Evolutionary conservation across 1,140 invertebrate genomes (phyloP).

Genomic region (Macrobrachium nipponense): DNA sequence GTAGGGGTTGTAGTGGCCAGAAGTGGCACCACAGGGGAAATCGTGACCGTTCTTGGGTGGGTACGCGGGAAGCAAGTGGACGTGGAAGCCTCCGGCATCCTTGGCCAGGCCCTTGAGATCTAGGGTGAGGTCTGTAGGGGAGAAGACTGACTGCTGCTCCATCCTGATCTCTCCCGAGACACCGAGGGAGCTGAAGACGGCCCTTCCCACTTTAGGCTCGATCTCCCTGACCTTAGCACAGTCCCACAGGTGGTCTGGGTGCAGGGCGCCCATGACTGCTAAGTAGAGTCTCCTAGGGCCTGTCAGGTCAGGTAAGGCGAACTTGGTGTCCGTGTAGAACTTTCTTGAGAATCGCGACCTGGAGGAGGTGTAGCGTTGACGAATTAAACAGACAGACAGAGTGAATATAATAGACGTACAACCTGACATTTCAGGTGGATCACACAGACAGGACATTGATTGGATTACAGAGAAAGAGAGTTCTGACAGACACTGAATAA

Average conservation of each 20-base stretch:
- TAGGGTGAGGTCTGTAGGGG: slow-evolving; percentile 85
- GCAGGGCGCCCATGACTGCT: slow-evolving; percentile 84
- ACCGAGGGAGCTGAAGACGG: slow-evolving; percentile 82
- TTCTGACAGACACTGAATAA: too few species aligned
- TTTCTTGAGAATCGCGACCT: slow-evolving; percentile 64
- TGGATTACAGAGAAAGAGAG: too few species aligned
- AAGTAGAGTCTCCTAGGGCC: slow-evolving; percentile 81
- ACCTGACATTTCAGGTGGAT: too few species aligned
- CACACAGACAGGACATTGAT: too few species aligned
- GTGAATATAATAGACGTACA: too few species aligned
- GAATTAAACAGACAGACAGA: too few species aligned
- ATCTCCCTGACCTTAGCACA: slow-evolving; percentile 82
- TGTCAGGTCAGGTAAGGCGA: slow-evolving; percentile 75
- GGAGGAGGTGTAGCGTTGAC: slow-evolving; percentile 11
- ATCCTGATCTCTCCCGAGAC: slow-evolving; percentile 85
- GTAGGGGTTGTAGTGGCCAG: slow-evolving; percentile 72
- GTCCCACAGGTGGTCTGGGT: slow-evolving; percentile 81
- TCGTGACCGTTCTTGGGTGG: slow-evolving; percentile 65
- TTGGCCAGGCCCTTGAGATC: slow-evolving; percentile 75
- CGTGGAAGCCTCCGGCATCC: slow-evolving; percentile 70
- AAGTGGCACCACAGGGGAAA: slow-evolving; percentile 67
- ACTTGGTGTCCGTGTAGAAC: slow-evolving; percentile 44
- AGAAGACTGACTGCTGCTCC: slow-evolving; percentile 84
- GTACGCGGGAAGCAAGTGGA: slow-evolving; percentile 72
- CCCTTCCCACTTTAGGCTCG: slow-evolving; percentile 70